Evolutionary conservation across 2,888 invertebrate genomes (phyloP), one percentile per base, ranked within the genome.

Genomic region (Drosophila mimetica): DNA sequence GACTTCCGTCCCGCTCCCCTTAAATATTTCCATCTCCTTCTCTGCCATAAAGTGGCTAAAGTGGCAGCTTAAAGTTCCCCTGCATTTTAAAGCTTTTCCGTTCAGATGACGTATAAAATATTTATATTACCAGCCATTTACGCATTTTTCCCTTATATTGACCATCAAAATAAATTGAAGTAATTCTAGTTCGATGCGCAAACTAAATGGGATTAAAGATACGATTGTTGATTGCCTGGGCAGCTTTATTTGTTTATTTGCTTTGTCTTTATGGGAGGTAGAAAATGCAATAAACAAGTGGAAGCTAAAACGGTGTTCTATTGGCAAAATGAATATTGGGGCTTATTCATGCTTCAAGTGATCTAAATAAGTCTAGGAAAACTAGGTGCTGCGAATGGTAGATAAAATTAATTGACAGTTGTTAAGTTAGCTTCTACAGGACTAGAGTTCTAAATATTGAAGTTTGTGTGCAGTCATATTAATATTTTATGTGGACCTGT

Each of bases 141-240:
- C 71, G 66, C 69, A 80, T 76, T 86, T 76, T 83, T 54, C 60
- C 66, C 71, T 87, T 81, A 81, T 69, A 71, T 65, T 63, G 69
- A 60, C 67, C 71, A 82, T 82, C 84, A 87, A 87, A 87, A 64
- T 82, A 82, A 87, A 87, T 82, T 85, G 76, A 75, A 77, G 64
- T 66, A 61, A 69, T 60, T 51, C 50, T 67, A 54, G 60, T 72
- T 78, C 78, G 76, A 76, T 76, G 63, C 28, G 46, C 63, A 55
- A 77, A 66, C 71, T 75, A 74, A 84, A 86, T 78, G 41, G 79
- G 79, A 85, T 82, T 87, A 79, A 76, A 75, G 67, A 75, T 73
- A 81, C 72, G 70, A 75, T 79, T 83, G 70, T 64, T 51, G 69
- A 51, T 64, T 61, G 42, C 13, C 59, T 44, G 39, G 53, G 57